Conservation (phyloP, 1,140 invertebrate genomes). For the Apis dorsata region DNA sequence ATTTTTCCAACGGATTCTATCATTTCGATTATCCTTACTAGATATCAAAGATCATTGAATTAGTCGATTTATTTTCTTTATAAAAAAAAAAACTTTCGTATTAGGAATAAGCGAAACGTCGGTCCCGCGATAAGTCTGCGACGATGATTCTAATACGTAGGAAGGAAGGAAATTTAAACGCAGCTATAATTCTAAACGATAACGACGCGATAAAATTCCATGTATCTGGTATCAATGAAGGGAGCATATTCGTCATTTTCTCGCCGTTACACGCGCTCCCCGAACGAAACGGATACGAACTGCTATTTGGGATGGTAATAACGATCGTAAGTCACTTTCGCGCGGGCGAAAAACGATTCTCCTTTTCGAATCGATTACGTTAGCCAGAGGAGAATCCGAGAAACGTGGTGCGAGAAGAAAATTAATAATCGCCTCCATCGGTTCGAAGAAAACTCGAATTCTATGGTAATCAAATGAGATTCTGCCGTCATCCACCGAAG, state of each 20-base stretch:
- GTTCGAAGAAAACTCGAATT: constrained; percentile 76
- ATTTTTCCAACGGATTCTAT: no score
- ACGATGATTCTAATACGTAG: constrained; percentile 31
- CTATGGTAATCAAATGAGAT: constrained; percentile 77
- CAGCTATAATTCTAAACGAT: constrained; percentile 7
- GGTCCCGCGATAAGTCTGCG: constrained; percentile 16
- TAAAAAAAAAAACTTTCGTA: no score
- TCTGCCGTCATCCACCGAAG: constrained; percentile 26
- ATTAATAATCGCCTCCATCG: constrained; percentile 55
- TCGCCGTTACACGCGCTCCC: not conserved
- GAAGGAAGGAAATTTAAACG: constrained; percentile 36
- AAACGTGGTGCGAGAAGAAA: constrained; percentile 20
- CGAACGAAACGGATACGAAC: constrained; percentile 1
- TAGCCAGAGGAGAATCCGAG: not conserved
- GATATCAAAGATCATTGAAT: no score
- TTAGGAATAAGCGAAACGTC: no score
- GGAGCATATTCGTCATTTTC: constrained; percentile 21
- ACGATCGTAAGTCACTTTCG: constrained; percentile 14
- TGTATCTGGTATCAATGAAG: constrained; percentile 39
- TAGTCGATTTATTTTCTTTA: no score
- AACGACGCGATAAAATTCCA: constrained; percentile 42
- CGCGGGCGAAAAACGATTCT: not conserved
- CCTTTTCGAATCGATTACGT: constrained; percentile 21
- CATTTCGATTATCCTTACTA: no score
- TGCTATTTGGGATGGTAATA: constrained; percentile 13